Conservation (phyloP, 2,888 invertebrate species). For the Tipula unca region DNA sequence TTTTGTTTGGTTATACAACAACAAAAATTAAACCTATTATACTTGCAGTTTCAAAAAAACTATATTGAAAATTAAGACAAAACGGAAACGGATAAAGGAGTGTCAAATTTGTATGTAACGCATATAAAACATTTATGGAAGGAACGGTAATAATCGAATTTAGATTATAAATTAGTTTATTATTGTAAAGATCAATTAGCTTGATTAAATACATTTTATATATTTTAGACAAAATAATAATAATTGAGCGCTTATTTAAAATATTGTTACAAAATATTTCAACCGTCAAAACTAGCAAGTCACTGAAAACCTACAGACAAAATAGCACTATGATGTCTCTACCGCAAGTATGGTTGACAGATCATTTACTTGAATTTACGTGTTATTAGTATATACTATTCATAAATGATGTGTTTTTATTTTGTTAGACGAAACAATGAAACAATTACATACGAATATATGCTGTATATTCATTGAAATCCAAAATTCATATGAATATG, state of each 20-base stretch:
- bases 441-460: background rate
- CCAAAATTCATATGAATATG: background rate
- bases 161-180: conserved; percentile 8
- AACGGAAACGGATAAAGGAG: conserved; percentile 14
- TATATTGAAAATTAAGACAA: background rate
- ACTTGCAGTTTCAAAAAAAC: background rate
- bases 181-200: background rate
- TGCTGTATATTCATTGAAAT: background rate
- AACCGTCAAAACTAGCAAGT: background rate
- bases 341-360: background rate
- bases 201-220: conserved; percentile 4
- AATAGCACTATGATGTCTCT: background rate
- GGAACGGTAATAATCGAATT: background rate
- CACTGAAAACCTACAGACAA: background rate
- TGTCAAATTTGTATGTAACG: background rate
- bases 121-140: background rate
- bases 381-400: background rate
- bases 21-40: background rate
- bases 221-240: background rate
- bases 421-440: background rate
- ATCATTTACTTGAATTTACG: background rate
- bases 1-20: background rate
- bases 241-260: background rate
- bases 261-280: background rate
- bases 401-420: background rate